phyloP scores from a whole-genome alignment of 2,113 vertebrate species.

The Myrmecobius fasciatus region DNA sequence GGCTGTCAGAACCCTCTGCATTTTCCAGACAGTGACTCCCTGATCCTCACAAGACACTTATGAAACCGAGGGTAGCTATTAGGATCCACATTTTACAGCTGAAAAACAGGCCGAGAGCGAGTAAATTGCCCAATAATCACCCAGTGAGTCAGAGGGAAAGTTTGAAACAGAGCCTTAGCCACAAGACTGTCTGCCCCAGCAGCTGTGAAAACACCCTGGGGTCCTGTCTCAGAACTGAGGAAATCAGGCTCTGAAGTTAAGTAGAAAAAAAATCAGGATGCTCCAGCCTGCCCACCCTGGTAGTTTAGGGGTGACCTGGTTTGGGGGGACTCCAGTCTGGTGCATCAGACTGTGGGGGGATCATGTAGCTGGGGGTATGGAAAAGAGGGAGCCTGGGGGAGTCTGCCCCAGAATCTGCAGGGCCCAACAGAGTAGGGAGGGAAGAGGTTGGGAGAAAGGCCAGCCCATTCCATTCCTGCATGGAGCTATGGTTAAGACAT shows the following conservation, averaged over 20 bases:
- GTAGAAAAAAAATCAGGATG: neutral
- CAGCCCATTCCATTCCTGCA: neutral
- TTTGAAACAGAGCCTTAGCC: neutral
- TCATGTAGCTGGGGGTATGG: too few species aligned
- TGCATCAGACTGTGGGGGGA: neutral
- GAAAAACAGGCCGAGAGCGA: conserved; percentile 5
- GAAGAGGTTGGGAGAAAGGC: neutral
- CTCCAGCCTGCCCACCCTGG: neutral
- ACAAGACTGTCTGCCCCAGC: neutral
- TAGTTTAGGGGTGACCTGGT: neutral
- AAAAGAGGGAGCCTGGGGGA: neutral
- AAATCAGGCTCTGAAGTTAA: neutral
- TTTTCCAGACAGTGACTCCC: conserved; percentile 45
- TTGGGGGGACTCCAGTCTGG: too few species aligned
- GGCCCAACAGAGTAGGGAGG: neutral
- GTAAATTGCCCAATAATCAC: conserved; percentile 11
- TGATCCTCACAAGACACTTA: conserved; percentile 23
- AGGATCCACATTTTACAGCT: conserved; percentile 42
- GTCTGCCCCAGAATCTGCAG: neutral
- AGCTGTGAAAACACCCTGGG: neutral
- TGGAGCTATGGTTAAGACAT: neutral
- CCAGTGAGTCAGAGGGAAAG: conserved; percentile 17
- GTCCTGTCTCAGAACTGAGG: neutral
- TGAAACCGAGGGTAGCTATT: conserved; percentile 39
- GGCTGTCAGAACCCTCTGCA: neutral